phyloP scores from a whole-genome alignment of 2,797 vertebrate species.

The Sebastes cheni region DNA sequence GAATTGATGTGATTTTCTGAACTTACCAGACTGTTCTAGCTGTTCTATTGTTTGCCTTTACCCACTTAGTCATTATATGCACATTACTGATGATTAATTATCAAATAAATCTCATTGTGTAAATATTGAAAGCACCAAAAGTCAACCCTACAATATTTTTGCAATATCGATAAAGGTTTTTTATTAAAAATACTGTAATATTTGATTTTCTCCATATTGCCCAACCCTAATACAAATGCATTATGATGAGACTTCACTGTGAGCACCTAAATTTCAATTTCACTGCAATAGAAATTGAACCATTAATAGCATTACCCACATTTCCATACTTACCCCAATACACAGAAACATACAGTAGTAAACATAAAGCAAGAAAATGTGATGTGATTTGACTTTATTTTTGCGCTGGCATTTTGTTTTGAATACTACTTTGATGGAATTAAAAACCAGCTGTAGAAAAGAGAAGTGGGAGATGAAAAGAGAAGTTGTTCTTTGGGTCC shows the following conservation, averaged over 20 bases:
- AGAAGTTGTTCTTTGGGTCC: constrained; percentile 56
- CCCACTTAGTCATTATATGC: too few relatives aligned
- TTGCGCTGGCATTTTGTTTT: constrained; percentile 6
- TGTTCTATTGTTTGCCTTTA: too few relatives aligned
- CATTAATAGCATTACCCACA: not conserved
- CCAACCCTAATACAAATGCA: not conserved
- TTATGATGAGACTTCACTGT: not conserved
- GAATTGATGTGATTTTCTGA: too few relatives aligned
- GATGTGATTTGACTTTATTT: not conserved
- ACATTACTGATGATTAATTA: too few relatives aligned
- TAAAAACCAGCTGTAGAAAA: constrained; percentile 24
- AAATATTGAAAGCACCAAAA: too few relatives aligned
- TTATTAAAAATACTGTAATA: too few relatives aligned
- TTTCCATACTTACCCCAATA: not conserved
- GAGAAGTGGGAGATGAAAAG: constrained; percentile 56
- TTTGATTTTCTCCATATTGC: too few relatives aligned
- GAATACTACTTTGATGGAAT: not conserved
- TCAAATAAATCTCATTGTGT: too few relatives aligned
- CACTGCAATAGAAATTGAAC: not conserved
- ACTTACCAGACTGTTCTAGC: too few relatives aligned
- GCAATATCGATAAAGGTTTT: too few relatives aligned
- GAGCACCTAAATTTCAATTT: not conserved
- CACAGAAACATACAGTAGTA: not conserved
- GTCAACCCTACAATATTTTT: too few relatives aligned
- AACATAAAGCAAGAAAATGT: not conserved